phyloP scores from a whole-genome alignment of 2,113 vertebrate genomes.

The Psilopsiagon aymara region DNA sequence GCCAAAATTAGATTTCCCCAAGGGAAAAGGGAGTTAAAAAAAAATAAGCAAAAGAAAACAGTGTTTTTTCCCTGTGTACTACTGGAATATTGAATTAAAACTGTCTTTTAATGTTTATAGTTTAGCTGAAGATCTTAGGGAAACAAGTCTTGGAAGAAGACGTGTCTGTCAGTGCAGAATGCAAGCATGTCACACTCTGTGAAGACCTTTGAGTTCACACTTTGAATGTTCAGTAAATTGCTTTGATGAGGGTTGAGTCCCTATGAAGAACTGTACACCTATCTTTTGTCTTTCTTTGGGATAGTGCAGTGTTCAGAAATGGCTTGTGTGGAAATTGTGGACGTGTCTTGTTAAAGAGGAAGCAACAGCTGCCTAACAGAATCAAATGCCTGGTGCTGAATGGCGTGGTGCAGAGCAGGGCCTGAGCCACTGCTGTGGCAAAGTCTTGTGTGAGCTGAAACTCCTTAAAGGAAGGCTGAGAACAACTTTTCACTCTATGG shows the following conservation, averaged over 20 bases:
- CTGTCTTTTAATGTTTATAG: background rate
- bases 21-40: background rate
- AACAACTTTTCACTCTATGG: background rate
- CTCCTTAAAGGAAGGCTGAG: background rate
- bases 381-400: background rate
- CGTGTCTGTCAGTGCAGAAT: background rate
- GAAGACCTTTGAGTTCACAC: background rate
- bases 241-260: background rate
- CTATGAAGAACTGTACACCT: background rate
- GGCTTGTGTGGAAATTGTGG: background rate
- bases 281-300: background rate
- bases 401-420: background rate
- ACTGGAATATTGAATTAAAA: background rate
- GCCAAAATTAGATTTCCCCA: constrained; percentile 4
- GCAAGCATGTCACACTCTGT: accelerated
- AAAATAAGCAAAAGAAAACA: background rate
- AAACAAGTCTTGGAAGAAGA: background rate
- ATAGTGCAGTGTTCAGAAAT: background rate
- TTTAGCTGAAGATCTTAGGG: background rate
- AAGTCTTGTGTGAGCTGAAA: background rate
- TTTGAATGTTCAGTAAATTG: background rate
- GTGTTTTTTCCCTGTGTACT: background rate
- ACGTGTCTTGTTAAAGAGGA: background rate
- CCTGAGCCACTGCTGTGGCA: background rate
- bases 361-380: background rate